Evolutionary conservation across 2,888 invertebrate species (phyloP).

Genomic region (Incurvaria masculella): DNA sequence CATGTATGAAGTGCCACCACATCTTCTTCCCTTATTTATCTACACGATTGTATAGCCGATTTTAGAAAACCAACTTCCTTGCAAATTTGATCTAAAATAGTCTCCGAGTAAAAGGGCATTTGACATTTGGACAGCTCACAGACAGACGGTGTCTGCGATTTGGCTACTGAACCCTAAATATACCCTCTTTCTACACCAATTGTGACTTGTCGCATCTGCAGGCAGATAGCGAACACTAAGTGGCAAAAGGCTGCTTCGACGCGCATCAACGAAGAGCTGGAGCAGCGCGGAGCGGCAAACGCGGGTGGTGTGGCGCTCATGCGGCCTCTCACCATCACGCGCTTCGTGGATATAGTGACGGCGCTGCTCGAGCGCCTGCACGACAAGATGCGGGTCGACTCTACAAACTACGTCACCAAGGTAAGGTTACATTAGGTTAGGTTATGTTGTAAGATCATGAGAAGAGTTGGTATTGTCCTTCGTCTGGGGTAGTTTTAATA

Average conservation of each 20-base stretch:
- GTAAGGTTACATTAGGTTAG: constrained; percentile 20
- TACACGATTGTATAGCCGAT: too few relatives aligned
- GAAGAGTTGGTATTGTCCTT: too few relatives aligned
- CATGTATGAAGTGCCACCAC: too few relatives aligned
- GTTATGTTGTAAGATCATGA: background rate
- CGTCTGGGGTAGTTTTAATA: too few relatives aligned
- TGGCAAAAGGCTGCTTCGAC: constrained; percentile 35
- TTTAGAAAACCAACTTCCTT: too few relatives aligned
- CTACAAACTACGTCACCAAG: constrained; percentile 44
- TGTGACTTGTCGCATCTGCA: constrained; percentile 13
- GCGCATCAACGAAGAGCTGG: constrained; percentile 19
- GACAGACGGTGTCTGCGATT: too few relatives aligned
- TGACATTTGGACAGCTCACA: too few relatives aligned
- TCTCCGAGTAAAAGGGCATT: too few relatives aligned
- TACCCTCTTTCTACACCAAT: background rate
- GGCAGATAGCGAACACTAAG: constrained; percentile 27
- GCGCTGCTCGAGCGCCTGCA: constrained; percentile 26
- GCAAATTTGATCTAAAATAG: too few relatives aligned
- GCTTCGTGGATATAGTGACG: constrained; percentile 38
- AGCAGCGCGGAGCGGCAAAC: constrained; percentile 24
- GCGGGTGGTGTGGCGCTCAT: constrained; percentile 24
- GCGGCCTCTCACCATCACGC: constrained; percentile 44
- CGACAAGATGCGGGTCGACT: constrained; percentile 31
- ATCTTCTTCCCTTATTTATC: too few relatives aligned
- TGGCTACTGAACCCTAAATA: too few relatives aligned